Conservation (phyloP, 2,797 vertebrate species). For the Hypotaenidia okinawae region DNA sequence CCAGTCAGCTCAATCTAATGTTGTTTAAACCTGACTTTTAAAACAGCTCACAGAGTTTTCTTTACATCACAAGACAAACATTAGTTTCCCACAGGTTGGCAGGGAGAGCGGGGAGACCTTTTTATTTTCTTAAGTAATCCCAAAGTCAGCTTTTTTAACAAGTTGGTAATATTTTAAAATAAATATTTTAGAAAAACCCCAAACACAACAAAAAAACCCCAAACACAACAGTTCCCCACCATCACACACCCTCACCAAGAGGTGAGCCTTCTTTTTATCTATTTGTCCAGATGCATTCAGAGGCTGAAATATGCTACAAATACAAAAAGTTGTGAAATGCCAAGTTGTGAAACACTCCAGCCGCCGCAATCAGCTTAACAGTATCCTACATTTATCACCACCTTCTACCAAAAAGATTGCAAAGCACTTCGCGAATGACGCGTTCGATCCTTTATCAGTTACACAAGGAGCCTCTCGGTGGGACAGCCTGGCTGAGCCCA, state of each 20-base stretch:
- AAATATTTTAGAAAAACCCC: background rate
- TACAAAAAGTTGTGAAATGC: slow-evolving; percentile 43
- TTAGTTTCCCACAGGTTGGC: background rate
- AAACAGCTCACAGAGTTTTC: background rate
- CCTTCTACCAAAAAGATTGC: slow-evolving; percentile 55
- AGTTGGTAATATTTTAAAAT: background rate
- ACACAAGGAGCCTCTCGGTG: background rate
- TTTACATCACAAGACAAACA: background rate
- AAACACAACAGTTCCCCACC: background rate
- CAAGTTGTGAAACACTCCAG: slow-evolving; percentile 60
- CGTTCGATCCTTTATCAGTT: background rate
- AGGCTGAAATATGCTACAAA: slow-evolving; percentile 36
- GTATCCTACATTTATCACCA: slow-evolving; percentile 54
- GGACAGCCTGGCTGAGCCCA: background rate
- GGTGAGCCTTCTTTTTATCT: background rate
- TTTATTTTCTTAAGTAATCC: background rate
- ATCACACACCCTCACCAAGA: background rate
- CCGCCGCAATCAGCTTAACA: slow-evolving; percentile 40
- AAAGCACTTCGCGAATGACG: background rate
- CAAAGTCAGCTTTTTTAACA: background rate
- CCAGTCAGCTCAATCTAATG: background rate
- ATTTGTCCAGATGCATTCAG: background rate
- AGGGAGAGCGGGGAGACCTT: background rate
- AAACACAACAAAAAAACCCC: background rate
- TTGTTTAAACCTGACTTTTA: background rate